Conservation (phyloP, 2,888 invertebrate genomes). For the Gortyna flavago region DNA sequence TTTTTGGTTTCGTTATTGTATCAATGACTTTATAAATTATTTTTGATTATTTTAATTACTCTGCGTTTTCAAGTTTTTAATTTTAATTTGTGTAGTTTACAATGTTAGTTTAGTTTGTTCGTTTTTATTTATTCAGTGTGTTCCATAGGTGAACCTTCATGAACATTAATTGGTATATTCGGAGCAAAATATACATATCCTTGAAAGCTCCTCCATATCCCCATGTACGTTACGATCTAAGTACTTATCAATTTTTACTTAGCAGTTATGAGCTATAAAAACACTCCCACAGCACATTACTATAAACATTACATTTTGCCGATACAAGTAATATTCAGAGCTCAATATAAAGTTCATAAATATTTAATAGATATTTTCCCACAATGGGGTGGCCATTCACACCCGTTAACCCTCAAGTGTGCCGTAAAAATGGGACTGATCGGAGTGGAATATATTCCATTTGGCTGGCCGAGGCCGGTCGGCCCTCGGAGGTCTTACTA, state of each 20-base stretch:
- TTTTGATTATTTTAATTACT: background rate
- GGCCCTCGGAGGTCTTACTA: constrained; percentile 79
- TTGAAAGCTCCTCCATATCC: constrained; percentile 36
- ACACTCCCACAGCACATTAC: constrained; percentile 73
- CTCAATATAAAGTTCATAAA: constrained; percentile 85
- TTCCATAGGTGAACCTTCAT: background rate
- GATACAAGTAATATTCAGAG: constrained; percentile 76
- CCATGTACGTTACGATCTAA: constrained; percentile 58
- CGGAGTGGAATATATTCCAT: constrained; percentile 82
- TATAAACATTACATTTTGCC: constrained; percentile 76
- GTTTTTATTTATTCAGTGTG: background rate
- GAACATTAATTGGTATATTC: constrained; percentile 18
- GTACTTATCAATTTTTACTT: constrained; percentile 68
- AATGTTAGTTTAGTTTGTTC: background rate
- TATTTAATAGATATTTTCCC: constrained; percentile 89
- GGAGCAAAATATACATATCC: constrained; percentile 25
- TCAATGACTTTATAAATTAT: background rate
- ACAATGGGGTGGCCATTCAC: constrained; percentile 89
- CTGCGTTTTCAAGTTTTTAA: background rate
- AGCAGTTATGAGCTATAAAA: constrained; percentile 72
- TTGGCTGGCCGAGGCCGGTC: constrained; percentile 58
- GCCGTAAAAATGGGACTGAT: constrained; percentile 84
- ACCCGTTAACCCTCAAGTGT: constrained; percentile 86
- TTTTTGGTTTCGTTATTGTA: constrained; percentile 28
- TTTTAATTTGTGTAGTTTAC: background rate